phyloP scores from a whole-genome alignment of 2,797 vertebrate genomes.

The Rhabdomys pumilio region DNA sequence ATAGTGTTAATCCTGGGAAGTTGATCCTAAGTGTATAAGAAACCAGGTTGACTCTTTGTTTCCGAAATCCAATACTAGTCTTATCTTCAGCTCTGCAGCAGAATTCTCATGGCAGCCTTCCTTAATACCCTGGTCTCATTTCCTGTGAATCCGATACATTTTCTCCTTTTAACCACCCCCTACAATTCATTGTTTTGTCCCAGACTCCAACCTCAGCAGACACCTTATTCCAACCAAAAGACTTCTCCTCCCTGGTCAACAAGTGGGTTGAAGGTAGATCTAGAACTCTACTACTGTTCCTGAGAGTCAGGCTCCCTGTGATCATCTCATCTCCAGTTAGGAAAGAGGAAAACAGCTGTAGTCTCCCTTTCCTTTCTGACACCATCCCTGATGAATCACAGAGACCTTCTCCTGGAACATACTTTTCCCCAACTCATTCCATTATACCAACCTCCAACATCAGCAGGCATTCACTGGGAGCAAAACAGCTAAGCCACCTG shows the following conservation, averaged over 20 bases:
- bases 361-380: not conserved
- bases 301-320: not conserved
- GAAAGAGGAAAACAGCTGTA: not conserved
- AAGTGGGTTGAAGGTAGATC: not conserved
- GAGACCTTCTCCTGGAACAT: not conserved
- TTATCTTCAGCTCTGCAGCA: not conserved
- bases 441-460: not conserved
- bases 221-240: not conserved
- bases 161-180: not conserved
- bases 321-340: not conserved
- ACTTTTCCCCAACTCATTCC: not conserved
- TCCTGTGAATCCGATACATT: not conserved
- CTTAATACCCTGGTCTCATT: not conserved
- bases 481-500: not conserved
- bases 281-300: not conserved
- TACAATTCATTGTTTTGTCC: not conserved
- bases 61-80: not conserved
- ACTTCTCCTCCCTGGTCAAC: not conserved
- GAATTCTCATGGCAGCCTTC: not conserved
- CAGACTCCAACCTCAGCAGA: not conserved
- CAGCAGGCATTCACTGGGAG: not conserved
- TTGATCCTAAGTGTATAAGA: not conserved
- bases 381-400: not conserved
- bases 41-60: not conserved
- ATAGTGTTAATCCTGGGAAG: not conserved